These are phyloP conservation scores for Orientallactaga sibirica DNA, from an alignment of 2,797 vertebrate species.

Conservation along the genomic window DNA sequence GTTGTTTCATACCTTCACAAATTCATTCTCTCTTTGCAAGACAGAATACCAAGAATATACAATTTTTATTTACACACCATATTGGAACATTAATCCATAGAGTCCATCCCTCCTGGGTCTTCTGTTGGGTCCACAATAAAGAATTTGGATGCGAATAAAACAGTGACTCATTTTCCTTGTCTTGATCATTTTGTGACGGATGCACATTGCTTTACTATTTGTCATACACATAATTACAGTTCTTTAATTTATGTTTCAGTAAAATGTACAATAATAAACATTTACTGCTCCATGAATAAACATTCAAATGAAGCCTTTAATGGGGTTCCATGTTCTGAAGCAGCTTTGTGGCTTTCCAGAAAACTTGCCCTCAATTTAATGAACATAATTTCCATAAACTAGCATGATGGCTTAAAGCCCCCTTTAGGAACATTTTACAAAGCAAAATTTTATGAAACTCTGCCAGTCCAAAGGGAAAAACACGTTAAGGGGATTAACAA, in stretches of 20 bases:
- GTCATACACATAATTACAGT: conserved; percentile 88
- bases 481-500: conserved; percentile 88
- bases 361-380: conserved; percentile 91
- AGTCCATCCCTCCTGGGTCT: conserved; percentile 36
- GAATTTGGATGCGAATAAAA: conserved; percentile 79
- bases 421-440: conserved; percentile 93
- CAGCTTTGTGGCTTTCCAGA: conserved; percentile 85
- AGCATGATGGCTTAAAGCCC: conserved; percentile 92
- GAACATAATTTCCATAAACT: conserved; percentile 95
- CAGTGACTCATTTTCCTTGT: conserved; percentile 78
- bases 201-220: conserved; percentile 85
- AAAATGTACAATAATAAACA: conserved; percentile 88
- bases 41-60: conserved; percentile 7
- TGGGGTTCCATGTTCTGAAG: conserved; percentile 85
- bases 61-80: background rate
- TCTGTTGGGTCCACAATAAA: conserved; percentile 66
- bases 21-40: conserved; percentile 57
- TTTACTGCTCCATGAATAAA: conserved; percentile 89
- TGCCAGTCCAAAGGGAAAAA: conserved; percentile 85
- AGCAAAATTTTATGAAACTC: conserved; percentile 88
- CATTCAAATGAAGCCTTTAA: conserved; percentile 88
- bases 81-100: conserved; percentile 52
- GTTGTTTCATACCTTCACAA: conserved; percentile 52
- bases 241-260: conserved; percentile 91
- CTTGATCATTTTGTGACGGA: conserved; percentile 87